Base-by-base conservation (phyloP, 2,797 vertebrate species). In the Anisognathus igniventris region DNA sequence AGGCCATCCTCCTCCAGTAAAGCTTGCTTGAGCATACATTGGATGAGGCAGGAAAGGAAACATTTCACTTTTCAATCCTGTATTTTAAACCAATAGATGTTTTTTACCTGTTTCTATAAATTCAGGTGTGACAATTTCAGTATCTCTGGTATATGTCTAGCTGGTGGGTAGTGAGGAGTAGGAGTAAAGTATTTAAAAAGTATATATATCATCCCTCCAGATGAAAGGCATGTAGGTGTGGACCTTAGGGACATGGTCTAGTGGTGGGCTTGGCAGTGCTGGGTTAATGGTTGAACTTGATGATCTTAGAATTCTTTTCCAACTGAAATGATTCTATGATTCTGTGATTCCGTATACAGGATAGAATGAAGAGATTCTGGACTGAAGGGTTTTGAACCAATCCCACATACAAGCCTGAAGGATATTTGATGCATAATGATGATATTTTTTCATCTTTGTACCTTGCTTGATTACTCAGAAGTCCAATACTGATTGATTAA, bases 1-100 rank as follows among this genome's bases (percentile, higher is more conserved):
- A 93, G 91, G 93, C 93, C 89, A 86, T 94, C 91, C 82, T 95
- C 74, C 78, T 91, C 45, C 90, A 70, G 50, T 68, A 56, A 56
- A 65, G 62, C 56, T 60, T 56, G 56, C 87, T 68, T 76, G 51
- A 2, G 16, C 53, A 35, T 64, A 91, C 62, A 45, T 86, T 93
- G 82, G 47, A 62, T 70, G 44, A 88, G 61, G 58, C 62, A 75
- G 58, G 61, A 53, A 78, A n/a, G 54, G 58, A 86, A 91, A 71
- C 33, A 23, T 61, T 61, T 40, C 0, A 0, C 25, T 89, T 91
- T 80, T 56, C 51, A 45, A 0, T 70, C 51, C n/a, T 53, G 4
- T 81, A 3, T 88, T 80, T 61, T 61, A 86, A 81, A 81, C 42
- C 14, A 10, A 9, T 35, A 42, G 2, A 12, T 44, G 8, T 0